Evolutionary conservation across 2,113 vertebrate species (phyloP).

Genomic region (Ophthalmolycus amberensis): DNA sequence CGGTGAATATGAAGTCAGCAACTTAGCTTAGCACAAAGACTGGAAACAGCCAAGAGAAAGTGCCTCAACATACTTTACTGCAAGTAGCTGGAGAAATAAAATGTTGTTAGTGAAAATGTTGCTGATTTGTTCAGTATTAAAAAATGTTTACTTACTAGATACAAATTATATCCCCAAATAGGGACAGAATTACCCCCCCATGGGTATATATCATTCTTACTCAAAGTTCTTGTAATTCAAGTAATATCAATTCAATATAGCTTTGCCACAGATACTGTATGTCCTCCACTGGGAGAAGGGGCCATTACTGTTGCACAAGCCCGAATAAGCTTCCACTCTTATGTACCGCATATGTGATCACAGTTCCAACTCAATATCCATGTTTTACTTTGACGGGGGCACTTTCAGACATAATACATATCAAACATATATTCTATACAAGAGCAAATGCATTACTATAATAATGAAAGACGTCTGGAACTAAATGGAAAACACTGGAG

Average conservation of each 20-base stretch:
- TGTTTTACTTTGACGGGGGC: background rate
- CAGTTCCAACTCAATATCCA: background rate
- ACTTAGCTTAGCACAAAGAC: background rate
- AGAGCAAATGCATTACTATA: conserved; percentile 8
- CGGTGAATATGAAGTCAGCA: background rate
- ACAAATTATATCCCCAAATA: background rate
- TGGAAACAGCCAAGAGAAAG: background rate
- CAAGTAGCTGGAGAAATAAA: background rate
- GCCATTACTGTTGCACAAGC: background rate
- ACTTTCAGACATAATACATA: background rate
- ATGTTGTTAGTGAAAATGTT: background rate
- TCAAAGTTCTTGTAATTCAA: background rate
- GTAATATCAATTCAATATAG: background rate
- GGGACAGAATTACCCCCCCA: background rate
- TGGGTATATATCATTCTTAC: background rate
- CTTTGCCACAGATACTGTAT: no score
- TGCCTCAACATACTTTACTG: background rate
- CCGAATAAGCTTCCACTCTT: background rate
- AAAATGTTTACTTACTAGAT: background rate
- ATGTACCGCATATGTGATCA: background rate
- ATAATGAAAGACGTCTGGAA: conserved; percentile 28
- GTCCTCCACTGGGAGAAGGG: background rate
- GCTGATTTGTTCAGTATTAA: background rate
- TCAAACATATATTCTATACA: background rate
- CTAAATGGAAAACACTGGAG: conserved; percentile 31